Evolutionary conservation across 2,888 invertebrate species (phyloP), one percentile per base, ranked within the genome.

Genomic region (Isoperla grammatica): DNA sequence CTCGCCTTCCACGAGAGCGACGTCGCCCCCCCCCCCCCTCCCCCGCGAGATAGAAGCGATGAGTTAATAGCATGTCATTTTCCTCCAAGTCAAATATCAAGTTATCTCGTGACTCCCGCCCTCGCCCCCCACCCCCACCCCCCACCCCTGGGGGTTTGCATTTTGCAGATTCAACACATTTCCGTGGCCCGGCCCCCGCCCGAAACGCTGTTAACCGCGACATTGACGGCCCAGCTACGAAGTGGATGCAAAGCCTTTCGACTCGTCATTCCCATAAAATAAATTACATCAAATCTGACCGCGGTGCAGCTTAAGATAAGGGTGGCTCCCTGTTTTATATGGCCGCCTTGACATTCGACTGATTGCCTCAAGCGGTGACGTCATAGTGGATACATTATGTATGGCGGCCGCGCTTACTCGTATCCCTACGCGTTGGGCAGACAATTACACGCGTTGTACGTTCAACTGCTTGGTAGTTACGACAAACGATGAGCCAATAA

Each of bases 221-320:
- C 60, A 42, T 22, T 57, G 57, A 49, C 53, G 57, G 29, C 57
- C 22, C 42, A 45, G 42, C 57, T 37, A 35, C n/a, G 49, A 61
- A 61, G 50, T 61, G 60, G 46, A 60, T 60, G 60, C 60, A 60
- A 60, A 60, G 29, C 35, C 48, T 43, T 37, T 19, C 45, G 46
- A 40, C 42, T 17, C n/a, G 46, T 45, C 57, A 15, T 17, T 19
- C 54, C 9, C 29, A 29, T 50, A 49, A 58, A 59, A 59, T 54
- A 40, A 59, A 59, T 59, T 54, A 50, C 23, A 50, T 58, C 40
- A 58, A 54, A 40, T 49, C 49, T 50, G 50, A 39, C 39, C 57
- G 29, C 35, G 23, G 13, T 15, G 40, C 20, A 48, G 43, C 29
- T 29, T 29, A 29, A 29, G 29, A 29, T 29, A 29, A 29, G 29